Evolutionary conservation across 2,888 invertebrate genomes (phyloP).

Genomic region (Drosophila mimetica): DNA sequence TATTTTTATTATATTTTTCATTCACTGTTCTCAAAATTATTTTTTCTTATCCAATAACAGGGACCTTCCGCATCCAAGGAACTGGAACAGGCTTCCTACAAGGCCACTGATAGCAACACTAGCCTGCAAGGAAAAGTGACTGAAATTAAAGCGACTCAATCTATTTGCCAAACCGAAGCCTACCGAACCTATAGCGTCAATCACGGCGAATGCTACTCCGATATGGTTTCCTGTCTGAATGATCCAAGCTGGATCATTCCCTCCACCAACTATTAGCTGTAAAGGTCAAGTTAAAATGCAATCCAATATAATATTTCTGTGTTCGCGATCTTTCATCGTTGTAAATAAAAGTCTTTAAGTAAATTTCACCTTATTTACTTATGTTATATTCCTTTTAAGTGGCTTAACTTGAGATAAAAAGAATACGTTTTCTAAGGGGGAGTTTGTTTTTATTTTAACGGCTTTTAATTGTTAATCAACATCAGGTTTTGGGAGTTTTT

Average conservation of each 20-base stretch:
- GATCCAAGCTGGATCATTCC: slow-evolving; percentile 15
- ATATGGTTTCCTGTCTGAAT: background rate
- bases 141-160: background rate
- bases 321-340: no score
- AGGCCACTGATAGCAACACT: slow-evolving; percentile 1
- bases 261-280: background rate
- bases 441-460: background rate
- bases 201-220: slow-evolving; percentile 7
- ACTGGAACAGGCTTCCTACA: slow-evolving; percentile 1
- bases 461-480: background rate
- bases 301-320: no score
- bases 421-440: no score
- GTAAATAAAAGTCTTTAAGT: background rate
- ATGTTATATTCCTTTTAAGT: no score
- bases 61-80: background rate
- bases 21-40: no score
- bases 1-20: no score
- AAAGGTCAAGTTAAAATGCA: background rate
- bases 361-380: background rate
- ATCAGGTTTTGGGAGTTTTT: background rate
- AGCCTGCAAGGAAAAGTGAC: background rate
- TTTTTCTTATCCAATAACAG: background rate
- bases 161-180: slow-evolving; percentile 1
- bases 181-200: slow-evolving; percentile 4
- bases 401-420: no score